Base-by-base conservation (phyloP, 37 sponge, comb jelly and placozoan species). In the Ephydatia muelleri region DNA sequence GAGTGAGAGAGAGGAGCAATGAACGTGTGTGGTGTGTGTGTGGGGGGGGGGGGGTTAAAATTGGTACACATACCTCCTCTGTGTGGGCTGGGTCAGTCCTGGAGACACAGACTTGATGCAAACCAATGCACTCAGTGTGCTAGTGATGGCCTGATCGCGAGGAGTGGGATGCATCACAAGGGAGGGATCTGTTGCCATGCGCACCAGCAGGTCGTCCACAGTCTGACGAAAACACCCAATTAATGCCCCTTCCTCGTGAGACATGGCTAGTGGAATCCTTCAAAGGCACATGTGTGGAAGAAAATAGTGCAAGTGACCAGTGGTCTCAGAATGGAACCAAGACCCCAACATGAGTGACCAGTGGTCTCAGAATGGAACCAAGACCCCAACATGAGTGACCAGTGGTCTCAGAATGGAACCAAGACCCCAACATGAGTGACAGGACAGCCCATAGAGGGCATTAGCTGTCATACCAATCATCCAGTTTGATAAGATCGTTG, bases 141-240 rank as follows among this genome's bases (percentile, higher is more conserved):
- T 80, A 0, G 79, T 39, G 34, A 84, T 72, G 38, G 84, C 84
- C 14, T 80, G 57, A 32, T 89, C 85, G 19, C 31, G 69, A 12
- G 84, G 80, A 26, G 80, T 27, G 27, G 80, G 93, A 0, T 77
- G 67, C 13, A 65, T 49, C 38, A 86, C 80, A 31, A 76, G 75
- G 66, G 64, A 14, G 33, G 93, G 93, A 76, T 89, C 70, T 5
- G 71, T 66, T 30, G 93, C 85, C 23, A 93, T 68, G 32, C 90
- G 81, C 33, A 84, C 48, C 49, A 94, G 77, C 78, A 94, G 69
- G 32, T 82, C 85, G 6, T 88, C 89, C 49, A 94, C 35, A 19
- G 92, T 87, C 71, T 94, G 88, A 11, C 95, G 78, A 36, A 94
- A 73, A 36, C 87, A 91, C 78, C 92, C 89, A 71, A 94, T 69